Percentiles rank a stretch among this genome's conserved stretches.
Evolutionary conservation across 2,113 vertebrate species (phyloP).

Genomic region (Eurystomus gularis): DNA sequence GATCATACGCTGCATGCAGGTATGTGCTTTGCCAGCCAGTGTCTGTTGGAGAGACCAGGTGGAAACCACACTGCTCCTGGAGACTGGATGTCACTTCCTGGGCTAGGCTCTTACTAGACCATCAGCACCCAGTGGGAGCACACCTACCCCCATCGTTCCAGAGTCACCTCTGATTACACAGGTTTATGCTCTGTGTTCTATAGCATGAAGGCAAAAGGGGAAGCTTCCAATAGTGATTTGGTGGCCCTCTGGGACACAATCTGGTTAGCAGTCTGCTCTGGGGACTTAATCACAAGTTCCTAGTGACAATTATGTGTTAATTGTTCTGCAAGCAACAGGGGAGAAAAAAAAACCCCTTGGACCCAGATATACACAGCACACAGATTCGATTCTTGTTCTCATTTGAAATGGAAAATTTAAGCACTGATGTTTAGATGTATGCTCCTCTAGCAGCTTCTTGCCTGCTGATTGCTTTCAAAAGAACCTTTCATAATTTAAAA

Average conservation of each 20-base stretch:
- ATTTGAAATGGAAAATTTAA: conserved; percentile 14
- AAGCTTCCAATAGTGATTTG: not conserved
- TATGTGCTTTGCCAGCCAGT: not conserved
- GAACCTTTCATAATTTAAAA: not conserved
- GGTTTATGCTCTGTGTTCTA: not conserved
- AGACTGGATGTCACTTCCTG: not conserved
- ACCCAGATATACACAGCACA: not conserved
- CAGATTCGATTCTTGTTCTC: not conserved
- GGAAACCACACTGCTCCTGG: not conserved
- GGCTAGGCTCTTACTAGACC: not conserved
- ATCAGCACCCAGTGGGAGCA: not conserved
- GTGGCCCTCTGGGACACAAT: accelerated
- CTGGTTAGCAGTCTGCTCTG: not conserved
- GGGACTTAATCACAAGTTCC: not conserved
- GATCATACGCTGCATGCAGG: too few species aligned
- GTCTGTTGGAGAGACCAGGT: not conserved
- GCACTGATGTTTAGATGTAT: not conserved
- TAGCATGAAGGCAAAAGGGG: not conserved
- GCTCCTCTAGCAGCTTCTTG: not conserved
- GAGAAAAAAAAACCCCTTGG: not conserved
- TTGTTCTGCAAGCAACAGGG: not conserved
- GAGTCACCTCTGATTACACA: not conserved
- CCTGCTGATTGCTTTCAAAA: not conserved
- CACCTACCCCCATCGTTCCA: not conserved
- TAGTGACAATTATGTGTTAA: not conserved